Percentiles rank a stretch among this genome's conserved stretches.
Conservation (phyloP, 2,888 invertebrate species). For the Tineola bisselliella region DNA sequence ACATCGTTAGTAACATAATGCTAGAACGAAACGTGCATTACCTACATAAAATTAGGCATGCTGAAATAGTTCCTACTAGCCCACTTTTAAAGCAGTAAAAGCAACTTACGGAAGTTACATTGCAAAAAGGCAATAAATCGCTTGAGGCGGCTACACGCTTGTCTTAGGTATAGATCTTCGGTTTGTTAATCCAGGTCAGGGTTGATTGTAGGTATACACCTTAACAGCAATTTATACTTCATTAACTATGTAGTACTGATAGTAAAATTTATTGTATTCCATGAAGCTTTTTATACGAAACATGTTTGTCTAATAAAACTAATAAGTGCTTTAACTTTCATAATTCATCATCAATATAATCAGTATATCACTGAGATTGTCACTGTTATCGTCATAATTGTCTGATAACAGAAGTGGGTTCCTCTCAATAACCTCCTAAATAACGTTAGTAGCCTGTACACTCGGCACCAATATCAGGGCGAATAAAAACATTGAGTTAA, state of each 20-base stretch:
- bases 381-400: constrained; percentile 21
- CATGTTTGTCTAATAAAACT: not conserved
- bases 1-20: not conserved
- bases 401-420: constrained; percentile 21
- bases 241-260: too few relatives aligned
- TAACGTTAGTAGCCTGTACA: not conserved
- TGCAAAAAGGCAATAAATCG: constrained; percentile 30
- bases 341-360: constrained; percentile 1
- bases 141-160: constrained; percentile 23
- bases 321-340: not conserved
- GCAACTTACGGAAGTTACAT: constrained; percentile 13
- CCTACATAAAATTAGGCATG: not conserved
- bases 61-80: not conserved
- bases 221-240: too few relatives aligned
- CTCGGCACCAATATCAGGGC: too few relatives aligned
- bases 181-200: constrained; percentile 19
- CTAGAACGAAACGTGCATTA: not conserved
- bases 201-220: not conserved
- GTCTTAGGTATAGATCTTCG: constrained; percentile 37
- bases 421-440: not conserved
- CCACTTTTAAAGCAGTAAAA: not conserved
- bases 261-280: too few relatives aligned
- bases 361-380: constrained; percentile 10
- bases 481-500: too few relatives aligned
- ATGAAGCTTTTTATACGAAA: too few relatives aligned